These are phyloP conservation scores for Amphiura filiformis DNA, from an alignment of 35 echinoderm and acorn worm genomes.

Conservation along the genomic window DNA sequence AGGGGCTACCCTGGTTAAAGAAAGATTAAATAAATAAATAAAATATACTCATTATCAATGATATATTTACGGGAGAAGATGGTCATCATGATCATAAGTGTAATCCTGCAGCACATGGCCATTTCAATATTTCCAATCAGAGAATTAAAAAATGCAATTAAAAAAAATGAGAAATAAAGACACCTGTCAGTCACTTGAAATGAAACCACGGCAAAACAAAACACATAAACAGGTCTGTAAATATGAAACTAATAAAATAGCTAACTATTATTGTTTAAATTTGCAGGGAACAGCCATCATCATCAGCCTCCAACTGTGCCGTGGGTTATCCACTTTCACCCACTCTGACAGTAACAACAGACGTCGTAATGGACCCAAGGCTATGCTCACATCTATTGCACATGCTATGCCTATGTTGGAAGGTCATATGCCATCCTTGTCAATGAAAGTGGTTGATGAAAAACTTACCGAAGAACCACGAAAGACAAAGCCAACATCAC, in stretches of 20 bases:
- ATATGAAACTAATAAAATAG: no score
- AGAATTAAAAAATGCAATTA: not conserved
- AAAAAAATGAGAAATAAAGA: not conserved
- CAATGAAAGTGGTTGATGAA: not conserved
- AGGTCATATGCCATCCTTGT: not conserved
- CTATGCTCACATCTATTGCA: constrained; percentile 8
- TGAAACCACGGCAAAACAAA: not conserved
- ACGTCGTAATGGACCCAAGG: not conserved
- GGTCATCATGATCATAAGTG: not conserved
- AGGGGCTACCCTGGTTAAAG: no score
- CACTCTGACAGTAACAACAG: not conserved
- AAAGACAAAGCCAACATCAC: not conserved
- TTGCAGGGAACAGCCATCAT: constrained; percentile 33
- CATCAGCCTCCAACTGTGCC: constrained; percentile 13
- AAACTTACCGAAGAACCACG: not conserved
- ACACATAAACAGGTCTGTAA: not conserved
- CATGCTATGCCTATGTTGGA: not conserved
- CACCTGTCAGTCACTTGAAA: not conserved
- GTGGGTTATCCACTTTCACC: not conserved
- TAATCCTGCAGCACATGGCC: not conserved
- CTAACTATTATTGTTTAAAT: not conserved
- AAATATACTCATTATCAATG: no score
- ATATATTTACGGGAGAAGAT: no score
- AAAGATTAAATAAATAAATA: no score
- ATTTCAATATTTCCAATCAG: not conserved